Percentiles rank a stretch among this genome's conserved stretches.
Evolutionary conservation across 2,888 invertebrate species (phyloP).

Genomic region (Ceramica pisi): DNA sequence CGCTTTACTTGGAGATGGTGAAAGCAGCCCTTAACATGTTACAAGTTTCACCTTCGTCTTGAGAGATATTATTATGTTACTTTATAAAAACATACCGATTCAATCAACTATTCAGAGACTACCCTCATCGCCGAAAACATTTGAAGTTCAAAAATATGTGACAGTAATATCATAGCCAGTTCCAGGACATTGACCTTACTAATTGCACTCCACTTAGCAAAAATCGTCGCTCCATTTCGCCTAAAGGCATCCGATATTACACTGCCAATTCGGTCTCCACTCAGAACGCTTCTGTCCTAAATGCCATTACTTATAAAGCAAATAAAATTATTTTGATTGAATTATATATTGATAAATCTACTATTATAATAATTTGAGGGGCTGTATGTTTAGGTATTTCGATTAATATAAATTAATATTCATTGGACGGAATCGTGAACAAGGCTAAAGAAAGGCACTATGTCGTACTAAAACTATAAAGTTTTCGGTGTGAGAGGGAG

Average conservation of each 20-base stretch:
- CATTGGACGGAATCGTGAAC: neutral
- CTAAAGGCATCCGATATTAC: constrained; percentile 2
- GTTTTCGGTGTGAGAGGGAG: too few species aligned
- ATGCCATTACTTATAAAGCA: constrained; percentile 6
- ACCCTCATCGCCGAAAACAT: too few species aligned
- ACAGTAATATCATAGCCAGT: neutral
- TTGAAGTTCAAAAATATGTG: neutral
- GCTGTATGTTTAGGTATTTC: too few species aligned
- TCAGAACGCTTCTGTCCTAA: neutral
- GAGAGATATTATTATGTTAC: too few species aligned
- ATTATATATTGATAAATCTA: too few species aligned
- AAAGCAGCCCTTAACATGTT: too few species aligned
- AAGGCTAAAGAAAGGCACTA: neutral
- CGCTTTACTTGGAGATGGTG: too few species aligned
- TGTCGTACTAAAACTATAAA: too few species aligned
- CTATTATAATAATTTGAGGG: too few species aligned
- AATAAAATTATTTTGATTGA: neutral
- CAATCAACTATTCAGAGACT: too few species aligned
- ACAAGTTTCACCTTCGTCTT: too few species aligned
- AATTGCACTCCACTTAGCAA: constrained; percentile 20
- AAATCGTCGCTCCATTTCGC: constrained; percentile 9
- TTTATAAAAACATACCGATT: too few species aligned
- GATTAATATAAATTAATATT: neutral
- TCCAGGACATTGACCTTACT: neutral
- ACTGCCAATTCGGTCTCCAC: constrained; percentile 2